phyloP scores from a whole-genome alignment of 2,797 vertebrate species.

The Chaenodraco wilsoni region DNA sequence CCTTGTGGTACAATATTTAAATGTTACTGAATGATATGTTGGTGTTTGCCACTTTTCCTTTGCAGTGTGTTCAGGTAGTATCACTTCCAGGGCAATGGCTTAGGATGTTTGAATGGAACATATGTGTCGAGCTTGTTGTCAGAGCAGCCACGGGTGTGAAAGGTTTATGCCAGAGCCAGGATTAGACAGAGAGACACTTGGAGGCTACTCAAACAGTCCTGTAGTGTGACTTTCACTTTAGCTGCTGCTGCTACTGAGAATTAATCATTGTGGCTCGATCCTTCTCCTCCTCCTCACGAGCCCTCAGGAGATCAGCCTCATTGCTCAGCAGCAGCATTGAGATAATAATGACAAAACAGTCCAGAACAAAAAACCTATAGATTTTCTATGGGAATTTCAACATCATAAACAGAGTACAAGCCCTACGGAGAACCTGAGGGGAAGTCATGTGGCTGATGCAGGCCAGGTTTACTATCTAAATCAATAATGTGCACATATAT shows the following conservation, averaged over 20 bases:
- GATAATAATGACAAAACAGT: conserved; percentile 70
- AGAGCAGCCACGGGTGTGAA: conserved; percentile 27
- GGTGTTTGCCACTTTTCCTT: conserved; percentile 2
- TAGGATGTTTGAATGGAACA: conserved; percentile 11
- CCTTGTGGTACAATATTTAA: conserved; percentile 9
- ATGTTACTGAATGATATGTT: conserved; percentile 11
- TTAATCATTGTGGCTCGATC: conserved; percentile 58
- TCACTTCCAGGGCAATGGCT: background rate
- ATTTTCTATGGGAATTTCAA: conserved; percentile 64
- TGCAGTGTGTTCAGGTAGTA: background rate
- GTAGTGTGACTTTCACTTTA: conserved; percentile 55
- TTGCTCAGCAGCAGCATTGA: conserved; percentile 59
- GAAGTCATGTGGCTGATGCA: conserved; percentile 56
- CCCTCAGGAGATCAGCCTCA: conserved; percentile 48
- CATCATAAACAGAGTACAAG: conserved; percentile 56
- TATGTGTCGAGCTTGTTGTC: conserved; percentile 13
- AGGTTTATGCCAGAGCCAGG: conserved; percentile 22
- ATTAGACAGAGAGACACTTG: conserved; percentile 40
- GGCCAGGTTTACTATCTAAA: conserved; percentile 49
- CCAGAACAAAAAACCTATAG: conserved; percentile 47
- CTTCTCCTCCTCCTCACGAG: conserved; percentile 29
- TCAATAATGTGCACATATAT: conserved; percentile 58
- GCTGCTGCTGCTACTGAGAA: conserved; percentile 48
- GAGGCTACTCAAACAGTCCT: conserved; percentile 48
- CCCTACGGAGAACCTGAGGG: conserved; percentile 48